A percentile compares a stretch with the other conserved stretches of the same genome.
Conservation (phyloP, 2,888 invertebrate genomes). For the Melanophora roralis region DNA sequence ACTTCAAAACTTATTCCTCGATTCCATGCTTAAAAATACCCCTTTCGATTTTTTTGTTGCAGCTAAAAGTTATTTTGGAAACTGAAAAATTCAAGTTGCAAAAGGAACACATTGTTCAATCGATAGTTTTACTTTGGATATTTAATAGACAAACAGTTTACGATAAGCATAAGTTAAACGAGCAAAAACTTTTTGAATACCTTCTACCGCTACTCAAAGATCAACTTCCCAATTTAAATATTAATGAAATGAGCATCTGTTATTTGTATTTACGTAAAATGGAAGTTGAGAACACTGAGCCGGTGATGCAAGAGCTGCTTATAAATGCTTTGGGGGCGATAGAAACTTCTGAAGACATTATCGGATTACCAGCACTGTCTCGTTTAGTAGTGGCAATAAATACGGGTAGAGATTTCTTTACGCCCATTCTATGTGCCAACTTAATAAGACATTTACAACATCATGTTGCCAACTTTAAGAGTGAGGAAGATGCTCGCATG, state of each 20-base stretch:
- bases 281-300: constrained; percentile 73
- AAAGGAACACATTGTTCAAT: constrained; percentile 65
- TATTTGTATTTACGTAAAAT: constrained; percentile 78
- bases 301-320: constrained; percentile 73
- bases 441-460: constrained; percentile 75
- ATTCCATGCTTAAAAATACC: no score
- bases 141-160: constrained; percentile 44
- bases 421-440: constrained; percentile 74
- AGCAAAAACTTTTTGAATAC: constrained; percentile 43
- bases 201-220: constrained; percentile 68
- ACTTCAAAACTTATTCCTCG: no score
- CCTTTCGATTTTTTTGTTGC: not conserved
- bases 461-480: constrained; percentile 71
- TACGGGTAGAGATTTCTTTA: constrained; percentile 74
- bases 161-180: not conserved
- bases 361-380: constrained; percentile 75
- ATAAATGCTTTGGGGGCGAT: constrained; percentile 68
- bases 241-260: constrained; percentile 76
- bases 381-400: constrained; percentile 77
- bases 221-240: constrained; percentile 71
- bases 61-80: constrained; percentile 61
- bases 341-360: constrained; percentile 65
- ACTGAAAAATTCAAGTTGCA: constrained; percentile 35
- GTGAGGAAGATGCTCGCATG: constrained; percentile 76
- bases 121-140: constrained; percentile 67